Evolutionary conservation across 2,888 invertebrate genomes (phyloP), one percentile per base, ranked within the genome.

Genomic region (Homarus gammarus): DNA sequence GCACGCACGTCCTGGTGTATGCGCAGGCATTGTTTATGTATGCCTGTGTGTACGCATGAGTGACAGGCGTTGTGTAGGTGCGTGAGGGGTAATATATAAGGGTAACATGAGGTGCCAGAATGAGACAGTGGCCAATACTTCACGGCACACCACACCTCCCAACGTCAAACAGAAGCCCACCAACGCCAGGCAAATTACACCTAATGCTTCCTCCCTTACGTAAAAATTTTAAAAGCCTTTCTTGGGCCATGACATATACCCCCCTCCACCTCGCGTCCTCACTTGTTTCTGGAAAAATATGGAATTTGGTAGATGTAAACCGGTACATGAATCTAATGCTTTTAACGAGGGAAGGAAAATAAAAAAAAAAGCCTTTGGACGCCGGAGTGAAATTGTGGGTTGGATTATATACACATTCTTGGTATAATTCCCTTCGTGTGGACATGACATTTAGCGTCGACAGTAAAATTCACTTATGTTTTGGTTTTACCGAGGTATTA

Each of bases 161-260:
- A 64, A 10, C 64, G 27, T 1, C 27, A 64, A 18, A 22, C 1
- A 56, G 56, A 56, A 18, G 56, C 56, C 22, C 56, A 56, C 56
- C 56, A 22, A 56, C 56, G 56, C 56, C 18, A 0, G 1, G 56
- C 18, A 56, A 56, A 56, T 56, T 56, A 22, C 56, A 56, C 22
- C 56, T 56, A 56, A 56, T 56, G 56, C 56, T 56, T 56, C 56
- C 56, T 56, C 56, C 22, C 56, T 56, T 22, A 56, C 56, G 22
- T 56, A 56, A 56, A 56, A 56, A 22, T 56, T 56, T 56, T 56
- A 56, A 56, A 56, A 56, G 56, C 56, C 56, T 56, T 56, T 56
- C 56, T 22, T 22, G 56, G 56, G 18, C 22, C 56, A 56, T 56
- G 56, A 56, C 56, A 56, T 56, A 22, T 56, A 56, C 22, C 22